Conservation (phyloP, 2,797 vertebrate genomes). For the Lepus oiostolus region DNA sequence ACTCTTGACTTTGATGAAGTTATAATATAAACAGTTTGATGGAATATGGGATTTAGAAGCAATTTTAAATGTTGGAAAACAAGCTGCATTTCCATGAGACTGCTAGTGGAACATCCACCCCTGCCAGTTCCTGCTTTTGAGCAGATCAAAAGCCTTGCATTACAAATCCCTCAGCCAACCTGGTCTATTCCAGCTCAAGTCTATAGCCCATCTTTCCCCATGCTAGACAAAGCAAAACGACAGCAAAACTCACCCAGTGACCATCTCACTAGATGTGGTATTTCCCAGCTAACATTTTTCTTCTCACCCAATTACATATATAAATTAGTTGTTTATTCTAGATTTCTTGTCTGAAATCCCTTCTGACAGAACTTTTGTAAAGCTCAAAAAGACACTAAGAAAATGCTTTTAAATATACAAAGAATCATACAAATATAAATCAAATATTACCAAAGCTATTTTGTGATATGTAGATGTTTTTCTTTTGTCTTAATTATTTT, state of each 20-base stretch:
- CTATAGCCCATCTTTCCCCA: not conserved
- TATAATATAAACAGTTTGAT: not conserved
- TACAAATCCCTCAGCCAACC: not conserved
- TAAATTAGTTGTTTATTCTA: not conserved
- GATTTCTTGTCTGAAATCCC: not conserved
- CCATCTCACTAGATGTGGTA: not conserved
- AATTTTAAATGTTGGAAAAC: slow-evolving; percentile 34
- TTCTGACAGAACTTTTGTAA: not conserved
- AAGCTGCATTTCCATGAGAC: not conserved
- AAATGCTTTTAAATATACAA: not conserved
- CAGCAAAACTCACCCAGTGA: not conserved
- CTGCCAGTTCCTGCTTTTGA: not conserved
- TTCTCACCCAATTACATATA: not conserved
- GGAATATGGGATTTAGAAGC: slow-evolving; percentile 10
- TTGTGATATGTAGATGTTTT: not conserved
- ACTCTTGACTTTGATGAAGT: not conserved
- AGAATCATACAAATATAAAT: not conserved
- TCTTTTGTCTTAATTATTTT: not conserved
- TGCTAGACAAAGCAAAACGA: not conserved
- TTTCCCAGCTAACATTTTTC: not conserved
- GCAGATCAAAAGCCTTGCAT: not conserved
- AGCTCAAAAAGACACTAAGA: not conserved
- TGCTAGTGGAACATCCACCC: not conserved
- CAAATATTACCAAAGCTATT: not conserved
- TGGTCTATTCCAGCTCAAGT: not conserved